Percentiles rank a stretch among this genome's conserved stretches.
Evolutionary conservation across 2,797 vertebrate species (phyloP).

Genomic region (Scomberomorus guttatus): DNA sequence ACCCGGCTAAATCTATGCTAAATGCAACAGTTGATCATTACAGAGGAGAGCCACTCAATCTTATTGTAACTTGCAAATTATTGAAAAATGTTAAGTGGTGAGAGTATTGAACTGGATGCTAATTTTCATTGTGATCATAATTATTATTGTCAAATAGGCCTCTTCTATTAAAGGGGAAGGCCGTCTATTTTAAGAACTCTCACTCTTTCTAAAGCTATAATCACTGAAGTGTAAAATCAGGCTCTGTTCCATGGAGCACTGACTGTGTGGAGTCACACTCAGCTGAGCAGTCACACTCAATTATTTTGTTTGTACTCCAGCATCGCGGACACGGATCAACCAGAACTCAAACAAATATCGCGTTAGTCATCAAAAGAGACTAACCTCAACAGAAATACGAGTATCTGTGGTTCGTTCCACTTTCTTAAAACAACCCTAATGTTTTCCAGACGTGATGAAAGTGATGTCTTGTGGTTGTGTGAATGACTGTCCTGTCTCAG

Average conservation of each 20-base stretch:
- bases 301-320: conserved; percentile 2
- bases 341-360: background rate
- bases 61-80: background rate
- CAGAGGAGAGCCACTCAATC: conserved; percentile 34
- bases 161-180: conserved; percentile 23
- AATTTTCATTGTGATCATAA: conserved; percentile 25
- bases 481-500: too few species aligned
- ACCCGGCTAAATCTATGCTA: conserved; percentile 6
- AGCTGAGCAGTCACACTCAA: background rate
- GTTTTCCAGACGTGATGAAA: too few species aligned
- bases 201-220: background rate
- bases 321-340: background rate
- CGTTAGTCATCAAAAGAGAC: background rate
- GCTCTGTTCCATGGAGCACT: background rate
- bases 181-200: background rate
- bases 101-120: background rate
- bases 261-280: background rate
- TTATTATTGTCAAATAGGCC: conserved; percentile 47
- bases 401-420: background rate
- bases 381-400: background rate
- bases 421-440: too few species aligned
- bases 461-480: too few species aligned
- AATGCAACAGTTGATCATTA: background rate
- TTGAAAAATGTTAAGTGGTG: conserved; percentile 31
- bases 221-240: conserved; percentile 12